These are phyloP conservation scores for Lucifuga dentata DNA, from an alignment of 2,113 vertebrate genomes.

Conservation along the genomic window DNA sequence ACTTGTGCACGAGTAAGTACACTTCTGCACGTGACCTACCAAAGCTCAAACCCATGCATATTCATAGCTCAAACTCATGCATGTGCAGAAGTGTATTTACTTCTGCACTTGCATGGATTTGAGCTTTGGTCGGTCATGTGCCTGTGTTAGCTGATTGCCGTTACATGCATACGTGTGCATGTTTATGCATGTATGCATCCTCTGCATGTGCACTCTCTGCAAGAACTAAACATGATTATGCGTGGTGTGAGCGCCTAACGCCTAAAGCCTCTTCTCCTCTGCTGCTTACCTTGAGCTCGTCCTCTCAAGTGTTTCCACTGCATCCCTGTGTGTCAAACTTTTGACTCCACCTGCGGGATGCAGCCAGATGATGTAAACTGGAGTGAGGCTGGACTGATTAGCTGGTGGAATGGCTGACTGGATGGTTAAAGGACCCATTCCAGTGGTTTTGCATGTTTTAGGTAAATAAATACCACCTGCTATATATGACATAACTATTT, in stretches of 20 bases:
- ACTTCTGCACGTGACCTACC: too few relatives aligned
- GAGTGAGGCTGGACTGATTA: conserved; percentile 32
- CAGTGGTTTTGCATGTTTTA: neutral
- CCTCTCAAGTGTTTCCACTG: conserved; percentile 58
- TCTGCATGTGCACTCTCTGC: conserved; percentile 29
- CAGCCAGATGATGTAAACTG: conserved; percentile 57
- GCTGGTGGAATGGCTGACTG: neutral
- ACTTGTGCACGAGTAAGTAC: too few relatives aligned
- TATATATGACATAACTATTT: too few relatives aligned
- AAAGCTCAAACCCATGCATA: too few relatives aligned
- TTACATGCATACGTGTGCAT: conserved; percentile 28
- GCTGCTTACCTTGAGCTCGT: conserved; percentile 62
- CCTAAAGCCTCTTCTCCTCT: conserved; percentile 37
- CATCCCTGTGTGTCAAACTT: conserved; percentile 56
- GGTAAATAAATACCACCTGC: too few relatives aligned
- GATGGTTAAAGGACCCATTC: too few relatives aligned
- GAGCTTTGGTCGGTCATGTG: neutral
- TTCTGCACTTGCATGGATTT: too few relatives aligned
- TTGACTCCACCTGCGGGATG: conserved; percentile 56
- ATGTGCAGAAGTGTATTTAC: too few relatives aligned
- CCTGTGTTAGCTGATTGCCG: conserved; percentile 29
- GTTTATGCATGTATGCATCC: conserved; percentile 36
- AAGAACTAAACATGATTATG: conserved; percentile 58
- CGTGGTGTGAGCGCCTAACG: conserved; percentile 21
- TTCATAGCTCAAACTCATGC: too few relatives aligned